Evolutionary conservation across 1,140 invertebrate species (phyloP), one percentile per base, ranked within the genome.

Genomic region (Dinothrombium tinctorium): DNA sequence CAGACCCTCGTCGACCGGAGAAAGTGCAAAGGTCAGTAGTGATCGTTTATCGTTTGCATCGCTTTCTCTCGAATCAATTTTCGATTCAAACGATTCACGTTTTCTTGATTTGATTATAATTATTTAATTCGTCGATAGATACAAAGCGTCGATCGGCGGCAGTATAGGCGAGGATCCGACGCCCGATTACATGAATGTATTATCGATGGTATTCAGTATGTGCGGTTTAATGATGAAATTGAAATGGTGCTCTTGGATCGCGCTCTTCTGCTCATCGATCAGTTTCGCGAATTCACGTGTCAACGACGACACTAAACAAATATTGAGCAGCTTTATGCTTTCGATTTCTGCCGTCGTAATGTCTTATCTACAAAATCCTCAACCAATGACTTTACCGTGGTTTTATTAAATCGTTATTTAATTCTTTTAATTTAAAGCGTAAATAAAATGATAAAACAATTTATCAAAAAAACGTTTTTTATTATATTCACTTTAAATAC

Each of bases 141-240:
- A 76, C 53, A 89, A 83, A 56, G 70, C 76, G 9, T 69, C 69
- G 49, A 65, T 60, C 14, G 69, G 70, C 49, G 54, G 67, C n/a
- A 64, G 69, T 36, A 66, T 70, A 23, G 67, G 69, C 35, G 87
- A 96, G 59, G 90, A 98, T 56, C 71, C 90, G 20, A 89, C 87
- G 31, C 86, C 89, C 20, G 92, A 99, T 57, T 96, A 95, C 55
- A 96, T 98, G 87, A 98, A 96, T 57, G 80, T 92, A 40, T 57
- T 94, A 42, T 86, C 89, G 38, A 98, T 99, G 90, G 77, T 96
- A 35, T 96, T 98, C 56, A 90, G 83, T 47, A 98, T 99, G 92
- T 92, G 83, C 64, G 92, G 92, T n/a, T 64, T 99, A 5, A 96
- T 99, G 90, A 90, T 98, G 84, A 72, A 90, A 56, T 60, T 95